Conservation (phyloP, 2,888 invertebrate genomes). For the Pristionchus mayeri region DNA sequence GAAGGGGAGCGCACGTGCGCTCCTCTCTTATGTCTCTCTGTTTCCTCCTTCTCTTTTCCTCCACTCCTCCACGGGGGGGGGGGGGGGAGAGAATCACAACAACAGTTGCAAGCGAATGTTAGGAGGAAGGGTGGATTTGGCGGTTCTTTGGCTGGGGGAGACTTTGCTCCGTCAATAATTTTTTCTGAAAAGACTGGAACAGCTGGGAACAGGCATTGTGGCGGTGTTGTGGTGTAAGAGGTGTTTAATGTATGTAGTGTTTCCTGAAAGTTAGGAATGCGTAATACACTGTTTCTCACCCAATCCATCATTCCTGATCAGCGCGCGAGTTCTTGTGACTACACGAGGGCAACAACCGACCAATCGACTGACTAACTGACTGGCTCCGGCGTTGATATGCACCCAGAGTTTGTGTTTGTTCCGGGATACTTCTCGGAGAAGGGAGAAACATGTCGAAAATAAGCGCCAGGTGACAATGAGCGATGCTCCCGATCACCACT, state of each 20-base stretch:
- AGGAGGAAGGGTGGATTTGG: too few species aligned
- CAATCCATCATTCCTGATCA: slow-evolving; percentile 13
- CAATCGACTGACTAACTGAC: neutral
- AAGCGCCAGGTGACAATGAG: neutral
- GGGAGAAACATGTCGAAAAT: neutral
- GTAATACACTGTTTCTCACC: neutral
- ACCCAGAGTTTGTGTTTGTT: neutral
- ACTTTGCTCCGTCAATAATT: too few species aligned
- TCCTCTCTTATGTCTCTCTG: neutral
- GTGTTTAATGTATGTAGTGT: too few species aligned
- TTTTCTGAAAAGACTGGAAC: too few species aligned
- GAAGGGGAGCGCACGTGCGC: neutral
- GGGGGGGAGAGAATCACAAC: neutral
- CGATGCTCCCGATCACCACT: neutral
- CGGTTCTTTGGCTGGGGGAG: too few species aligned
- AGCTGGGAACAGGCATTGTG: too few species aligned
- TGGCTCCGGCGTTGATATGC: neutral
- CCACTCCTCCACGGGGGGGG: too few species aligned
- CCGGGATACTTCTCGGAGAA: neutral
- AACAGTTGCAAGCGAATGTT: slow-evolving; percentile 1
- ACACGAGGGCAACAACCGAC: neutral
- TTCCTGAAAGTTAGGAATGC: too few species aligned
- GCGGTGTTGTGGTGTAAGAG: too few species aligned
- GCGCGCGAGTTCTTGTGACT: neutral
- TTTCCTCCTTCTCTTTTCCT: neutral